Conservation (phyloP, 2,888 invertebrate genomes). For the Morpho deidamia region DNA sequence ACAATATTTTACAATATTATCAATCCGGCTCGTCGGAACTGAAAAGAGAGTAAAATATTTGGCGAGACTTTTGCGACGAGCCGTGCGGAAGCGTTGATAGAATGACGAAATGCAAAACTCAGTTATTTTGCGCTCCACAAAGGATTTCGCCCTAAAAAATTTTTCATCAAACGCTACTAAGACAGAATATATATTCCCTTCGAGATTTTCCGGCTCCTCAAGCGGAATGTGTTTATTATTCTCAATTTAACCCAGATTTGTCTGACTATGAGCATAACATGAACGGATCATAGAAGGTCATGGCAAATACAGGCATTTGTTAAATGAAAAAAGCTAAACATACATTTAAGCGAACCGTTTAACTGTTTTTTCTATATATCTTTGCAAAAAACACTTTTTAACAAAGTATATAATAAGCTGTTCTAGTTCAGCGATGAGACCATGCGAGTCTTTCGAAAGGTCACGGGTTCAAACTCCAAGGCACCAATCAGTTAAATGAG, state of each 20-base stretch:
- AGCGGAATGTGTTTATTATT: background rate
- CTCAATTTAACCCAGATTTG: background rate
- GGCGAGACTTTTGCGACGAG: slow-evolving; percentile 43
- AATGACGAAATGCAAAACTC: slow-evolving; percentile 21
- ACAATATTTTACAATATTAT: slow-evolving; percentile 18
- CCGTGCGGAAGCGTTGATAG: slow-evolving; percentile 34
- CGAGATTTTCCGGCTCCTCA: background rate
- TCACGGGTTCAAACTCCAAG: too few relatives aligned
- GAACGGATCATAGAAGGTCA: too few relatives aligned
- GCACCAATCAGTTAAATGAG: too few relatives aligned
- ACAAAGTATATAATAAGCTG: too few relatives aligned
- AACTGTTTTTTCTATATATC: too few relatives aligned
- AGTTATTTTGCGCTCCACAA: slow-evolving; percentile 12
- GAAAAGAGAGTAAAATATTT: slow-evolving; percentile 17
- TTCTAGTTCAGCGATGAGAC: too few relatives aligned
- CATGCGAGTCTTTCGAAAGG: too few relatives aligned
- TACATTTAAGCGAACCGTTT: too few relatives aligned
- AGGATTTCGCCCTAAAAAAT: slow-evolving; percentile 14
- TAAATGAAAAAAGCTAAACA: too few relatives aligned
- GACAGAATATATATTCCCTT: slow-evolving; percentile 2
- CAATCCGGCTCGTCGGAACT: slow-evolving; percentile 6
- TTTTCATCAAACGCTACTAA: slow-evolving; percentile 9
- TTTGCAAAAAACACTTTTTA: too few relatives aligned
- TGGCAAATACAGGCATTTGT: too few relatives aligned
- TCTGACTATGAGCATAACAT: background rate